Conservation (phyloP, 2,888 invertebrate genomes). For the Drosophila mimica region DNA sequence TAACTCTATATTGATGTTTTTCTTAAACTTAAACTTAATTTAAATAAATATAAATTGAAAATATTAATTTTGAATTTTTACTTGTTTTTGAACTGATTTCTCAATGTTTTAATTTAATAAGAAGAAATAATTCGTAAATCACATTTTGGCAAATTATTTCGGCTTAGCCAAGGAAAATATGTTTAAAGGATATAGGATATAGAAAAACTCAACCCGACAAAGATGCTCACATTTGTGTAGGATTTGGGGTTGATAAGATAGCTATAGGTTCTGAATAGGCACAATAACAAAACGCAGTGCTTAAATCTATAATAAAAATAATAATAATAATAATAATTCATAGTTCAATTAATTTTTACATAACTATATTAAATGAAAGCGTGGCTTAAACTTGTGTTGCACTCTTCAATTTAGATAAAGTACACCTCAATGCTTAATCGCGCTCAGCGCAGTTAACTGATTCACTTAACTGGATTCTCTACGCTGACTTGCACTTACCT, state of each 20-base stretch:
- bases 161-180: not conserved
- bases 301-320: not conserved
- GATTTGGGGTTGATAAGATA: not conserved
- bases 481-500: slow-evolving; percentile 39
- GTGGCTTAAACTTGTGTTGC: not conserved
- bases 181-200: too few relatives aligned
- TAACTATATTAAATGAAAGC: not conserved
- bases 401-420: not conserved
- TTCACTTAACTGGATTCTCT: slow-evolving; percentile 8
- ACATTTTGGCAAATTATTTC: not conserved
- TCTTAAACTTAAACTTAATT: too few relatives aligned
- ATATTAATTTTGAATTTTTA: not conserved
- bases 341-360: not conserved
- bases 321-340: not conserved
- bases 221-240: not conserved
- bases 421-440: not conserved
- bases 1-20: not conserved
- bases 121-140: not conserved
- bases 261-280: not conserved
- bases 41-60: not conserved
- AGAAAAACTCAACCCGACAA: not conserved
- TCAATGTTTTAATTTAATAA: not conserved
- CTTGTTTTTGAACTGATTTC: not conserved
- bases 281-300: too few relatives aligned
- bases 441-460: slow-evolving; percentile 1